These are phyloP conservation scores for Amphimedon queenslandica DNA, from an alignment of 37 sponge, comb jelly and placozoan genomes.

Conservation along the genomic window DNA sequence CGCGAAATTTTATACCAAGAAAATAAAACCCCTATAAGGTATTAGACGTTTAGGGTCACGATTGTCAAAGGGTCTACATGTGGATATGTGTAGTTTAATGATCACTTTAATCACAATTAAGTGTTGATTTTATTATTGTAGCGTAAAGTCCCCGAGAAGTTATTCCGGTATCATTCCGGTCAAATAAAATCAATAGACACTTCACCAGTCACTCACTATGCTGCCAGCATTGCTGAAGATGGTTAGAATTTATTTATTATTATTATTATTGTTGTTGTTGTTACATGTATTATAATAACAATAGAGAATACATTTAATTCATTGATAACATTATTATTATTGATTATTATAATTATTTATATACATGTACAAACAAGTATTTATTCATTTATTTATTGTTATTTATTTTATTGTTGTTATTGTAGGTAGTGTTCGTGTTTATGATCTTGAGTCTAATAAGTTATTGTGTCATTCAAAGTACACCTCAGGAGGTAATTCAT, in stretches of 20 bases:
- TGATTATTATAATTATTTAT: neutral
- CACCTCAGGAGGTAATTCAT: constrained; percentile 59
- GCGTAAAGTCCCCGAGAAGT: constrained; percentile 84
- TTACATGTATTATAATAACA: neutral
- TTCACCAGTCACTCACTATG: constrained; percentile 59
- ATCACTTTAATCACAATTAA: too few relatives aligned
- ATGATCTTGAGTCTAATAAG: constrained; percentile 39
- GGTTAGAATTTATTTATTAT: constrained; percentile 16
- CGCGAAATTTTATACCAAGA: too few relatives aligned
- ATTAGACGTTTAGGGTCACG: too few relatives aligned
- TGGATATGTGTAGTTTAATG: too few relatives aligned
- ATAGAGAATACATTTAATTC: neutral
- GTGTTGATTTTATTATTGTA: constrained; percentile 6
- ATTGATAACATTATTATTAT: neutral
- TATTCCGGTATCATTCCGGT: constrained; percentile 88
- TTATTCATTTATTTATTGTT: too few relatives aligned
- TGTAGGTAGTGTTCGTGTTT: constrained; percentile 65
- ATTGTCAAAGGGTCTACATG: too few relatives aligned
- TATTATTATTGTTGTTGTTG: neutral
- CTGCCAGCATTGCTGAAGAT: constrained; percentile 61
- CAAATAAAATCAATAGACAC: constrained; percentile 56
- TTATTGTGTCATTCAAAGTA: constrained; percentile 60
- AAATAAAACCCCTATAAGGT: too few relatives aligned
- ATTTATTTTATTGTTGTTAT: neutral
- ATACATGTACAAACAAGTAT: too few relatives aligned